Evolutionary conservation across 2,113 vertebrate species (phyloP).

Genomic region (Paratilapia polleni): DNA sequence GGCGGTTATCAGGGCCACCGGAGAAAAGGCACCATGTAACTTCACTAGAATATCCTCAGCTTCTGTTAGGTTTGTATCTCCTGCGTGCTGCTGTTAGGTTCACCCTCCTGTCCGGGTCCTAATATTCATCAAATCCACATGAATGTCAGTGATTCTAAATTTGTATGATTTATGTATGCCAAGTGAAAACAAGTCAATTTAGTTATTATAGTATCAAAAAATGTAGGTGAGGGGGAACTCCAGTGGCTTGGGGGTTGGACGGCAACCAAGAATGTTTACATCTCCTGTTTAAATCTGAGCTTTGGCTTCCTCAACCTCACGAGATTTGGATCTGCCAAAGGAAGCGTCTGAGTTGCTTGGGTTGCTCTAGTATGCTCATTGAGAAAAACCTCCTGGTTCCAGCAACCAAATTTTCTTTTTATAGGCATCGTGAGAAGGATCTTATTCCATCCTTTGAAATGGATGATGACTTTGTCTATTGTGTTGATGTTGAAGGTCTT

Average conservation of each 20-base stretch:
- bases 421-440: too few relatives aligned
- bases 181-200: background rate
- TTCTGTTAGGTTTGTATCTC: background rate
- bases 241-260: background rate
- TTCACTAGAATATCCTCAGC: background rate
- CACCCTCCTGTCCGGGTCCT: background rate
- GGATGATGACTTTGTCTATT: too few relatives aligned
- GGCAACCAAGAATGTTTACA: background rate
- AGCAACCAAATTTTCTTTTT: too few relatives aligned
- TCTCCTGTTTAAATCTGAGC: background rate
- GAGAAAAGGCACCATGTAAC: background rate
- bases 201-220: slow-evolving; percentile 2
- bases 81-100: background rate
- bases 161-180: background rate
- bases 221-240: background rate
- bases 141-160: background rate
- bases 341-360: too few relatives aligned
- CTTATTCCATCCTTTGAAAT: too few relatives aligned
- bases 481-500: too few relatives aligned
- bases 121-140: background rate
- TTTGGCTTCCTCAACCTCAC: background rate
- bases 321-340: too few relatives aligned
- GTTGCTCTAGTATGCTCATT: too few relatives aligned
- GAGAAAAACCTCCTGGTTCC: too few relatives aligned
- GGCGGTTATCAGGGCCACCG: background rate